Evolutionary conservation across 2,888 invertebrate genomes (phyloP).

Genomic region (Escarpia spicata): DNA sequence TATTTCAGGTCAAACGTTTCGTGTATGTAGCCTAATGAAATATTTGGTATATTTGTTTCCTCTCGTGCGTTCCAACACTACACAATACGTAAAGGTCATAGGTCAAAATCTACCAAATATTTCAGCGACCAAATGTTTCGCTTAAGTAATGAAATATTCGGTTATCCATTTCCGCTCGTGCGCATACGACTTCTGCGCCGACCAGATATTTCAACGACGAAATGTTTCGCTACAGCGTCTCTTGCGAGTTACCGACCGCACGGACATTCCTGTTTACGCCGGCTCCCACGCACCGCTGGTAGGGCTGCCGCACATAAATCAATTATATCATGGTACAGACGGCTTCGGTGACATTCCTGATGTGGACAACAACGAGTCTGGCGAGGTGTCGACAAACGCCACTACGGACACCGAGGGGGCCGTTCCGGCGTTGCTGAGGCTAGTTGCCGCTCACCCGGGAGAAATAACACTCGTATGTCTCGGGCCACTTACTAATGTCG

Average conservation of each 20-base stretch:
- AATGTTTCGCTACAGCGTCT: conserved; percentile 27
- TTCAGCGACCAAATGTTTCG: too few species aligned
- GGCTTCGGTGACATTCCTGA: neutral
- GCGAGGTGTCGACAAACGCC: neutral
- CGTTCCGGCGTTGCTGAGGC: neutral
- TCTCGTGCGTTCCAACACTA: too few species aligned
- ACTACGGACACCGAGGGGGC: neutral
- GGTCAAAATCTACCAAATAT: too few species aligned
- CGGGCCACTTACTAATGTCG: conserved; percentile 84
- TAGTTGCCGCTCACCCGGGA: neutral
- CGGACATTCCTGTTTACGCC: conserved; percentile 24
- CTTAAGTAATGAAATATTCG: too few species aligned
- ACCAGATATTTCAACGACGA: too few species aligned
- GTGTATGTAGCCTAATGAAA: too few species aligned
- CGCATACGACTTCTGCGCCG: too few species aligned
- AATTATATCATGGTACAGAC: neutral
- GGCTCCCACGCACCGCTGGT: neutral
- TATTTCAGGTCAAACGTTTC: too few species aligned
- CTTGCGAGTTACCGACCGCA: conserved; percentile 23
- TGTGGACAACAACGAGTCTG: neutral
- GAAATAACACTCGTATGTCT: conserved; percentile 61
- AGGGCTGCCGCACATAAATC: neutral
- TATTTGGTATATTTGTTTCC: too few species aligned
- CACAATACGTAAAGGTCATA: too few species aligned
- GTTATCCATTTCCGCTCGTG: too few species aligned